Conservation (phyloP, 1,140 invertebrate genomes). For the Drosophila lowei region DNA sequence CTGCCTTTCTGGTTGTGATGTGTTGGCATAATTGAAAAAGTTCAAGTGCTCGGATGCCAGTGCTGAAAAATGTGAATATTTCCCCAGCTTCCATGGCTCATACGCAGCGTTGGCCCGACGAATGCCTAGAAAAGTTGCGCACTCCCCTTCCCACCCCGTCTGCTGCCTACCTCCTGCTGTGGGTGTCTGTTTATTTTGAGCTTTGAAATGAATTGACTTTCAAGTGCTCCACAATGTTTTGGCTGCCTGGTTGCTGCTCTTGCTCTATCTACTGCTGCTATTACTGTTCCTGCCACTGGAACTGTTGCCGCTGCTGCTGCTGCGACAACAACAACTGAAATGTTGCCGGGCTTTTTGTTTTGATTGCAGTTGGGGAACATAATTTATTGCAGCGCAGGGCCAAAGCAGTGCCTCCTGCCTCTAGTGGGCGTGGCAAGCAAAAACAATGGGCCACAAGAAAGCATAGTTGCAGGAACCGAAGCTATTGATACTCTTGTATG, state of each 20-base stretch:
- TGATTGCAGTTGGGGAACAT: constrained; percentile 75
- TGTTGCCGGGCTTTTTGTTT: constrained; percentile 61
- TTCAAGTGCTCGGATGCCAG: constrained; percentile 43
- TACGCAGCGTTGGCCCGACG: constrained; percentile 45
- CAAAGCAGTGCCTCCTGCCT: constrained; percentile 20
- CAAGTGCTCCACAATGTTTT: constrained; percentile 66
- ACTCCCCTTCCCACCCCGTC: constrained; percentile 3
- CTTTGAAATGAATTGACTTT: constrained; percentile 71
- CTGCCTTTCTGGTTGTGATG: constrained; percentile 41
- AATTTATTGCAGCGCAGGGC: constrained; percentile 63
- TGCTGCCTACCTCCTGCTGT: background rate
- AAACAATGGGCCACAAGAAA: constrained; percentile 14
- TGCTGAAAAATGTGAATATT: constrained; percentile 33
- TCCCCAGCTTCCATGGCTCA: constrained; percentile 46
- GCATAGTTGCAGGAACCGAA: no score
- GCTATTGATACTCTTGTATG: no score
- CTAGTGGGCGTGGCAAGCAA: constrained; percentile 16
- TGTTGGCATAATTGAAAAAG: constrained; percentile 70
- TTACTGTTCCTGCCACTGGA: no score
- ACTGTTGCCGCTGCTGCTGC: background rate
- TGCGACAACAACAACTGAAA: constrained; percentile 20
- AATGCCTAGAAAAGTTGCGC: background rate
- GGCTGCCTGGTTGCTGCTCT: constrained; percentile 10
- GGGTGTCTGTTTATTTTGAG: constrained; percentile 42
- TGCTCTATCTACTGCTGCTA: constrained; percentile 13